phyloP scores from a whole-genome alignment of 1,140 invertebrate species.

The Rhagoletis pomonella region DNA sequence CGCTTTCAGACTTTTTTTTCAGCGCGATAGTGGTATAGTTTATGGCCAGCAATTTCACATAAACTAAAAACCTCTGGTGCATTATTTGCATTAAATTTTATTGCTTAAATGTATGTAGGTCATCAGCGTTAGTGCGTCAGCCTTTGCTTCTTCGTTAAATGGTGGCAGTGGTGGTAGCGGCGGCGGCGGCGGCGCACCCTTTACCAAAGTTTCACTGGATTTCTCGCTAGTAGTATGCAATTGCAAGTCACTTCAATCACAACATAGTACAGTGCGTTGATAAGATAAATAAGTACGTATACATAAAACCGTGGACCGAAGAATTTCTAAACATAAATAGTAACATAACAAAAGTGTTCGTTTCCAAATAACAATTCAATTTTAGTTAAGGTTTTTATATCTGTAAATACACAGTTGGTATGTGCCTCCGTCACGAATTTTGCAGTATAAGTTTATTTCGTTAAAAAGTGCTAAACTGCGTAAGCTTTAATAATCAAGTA shows the following conservation, averaged over 20 bases:
- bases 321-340: too few species aligned
- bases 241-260: conserved; percentile 32
- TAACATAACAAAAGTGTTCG: too few species aligned
- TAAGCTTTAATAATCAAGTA: too few species aligned
- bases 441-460: too few species aligned
- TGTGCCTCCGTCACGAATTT: too few species aligned
- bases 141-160: neutral
- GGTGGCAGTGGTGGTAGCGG: too few species aligned
- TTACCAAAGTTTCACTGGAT: neutral
- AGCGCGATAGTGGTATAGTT: neutral
- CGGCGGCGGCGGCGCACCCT: neutral
- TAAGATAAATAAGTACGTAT: neutral
- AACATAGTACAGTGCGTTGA: conserved; percentile 5
- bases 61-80: neutral
- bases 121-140: conserved; percentile 36
- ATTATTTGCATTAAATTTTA: conserved; percentile 23
- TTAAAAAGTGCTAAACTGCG: too few species aligned
- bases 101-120: conserved; percentile 41
- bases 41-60: neutral
- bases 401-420: too few species aligned
- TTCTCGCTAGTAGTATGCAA: conserved; percentile 22
- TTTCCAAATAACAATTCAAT: too few species aligned
- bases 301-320: too few species aligned
- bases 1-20: neutral
- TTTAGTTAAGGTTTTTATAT: too few species aligned